phyloP scores from a whole-genome alignment of 2,797 vertebrate genomes.

The Propithecus perrieri region DNA sequence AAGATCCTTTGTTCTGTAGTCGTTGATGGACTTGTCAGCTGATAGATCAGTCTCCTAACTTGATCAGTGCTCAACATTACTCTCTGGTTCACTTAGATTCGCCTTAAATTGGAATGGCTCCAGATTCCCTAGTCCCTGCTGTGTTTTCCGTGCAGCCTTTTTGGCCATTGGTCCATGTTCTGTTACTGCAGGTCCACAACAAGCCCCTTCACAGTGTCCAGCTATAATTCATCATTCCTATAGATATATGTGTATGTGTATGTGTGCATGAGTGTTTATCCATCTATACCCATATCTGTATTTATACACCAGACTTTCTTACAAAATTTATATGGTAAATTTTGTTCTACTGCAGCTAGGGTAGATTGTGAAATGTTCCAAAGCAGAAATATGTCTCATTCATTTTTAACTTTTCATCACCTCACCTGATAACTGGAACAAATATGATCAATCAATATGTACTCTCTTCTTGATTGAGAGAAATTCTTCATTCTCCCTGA shows the following conservation, averaged over 20 bases:
- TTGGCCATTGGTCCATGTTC: not conserved
- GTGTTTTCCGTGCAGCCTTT: not conserved
- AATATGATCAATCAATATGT: not conserved
- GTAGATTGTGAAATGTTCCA: not conserved
- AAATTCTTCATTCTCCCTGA: not conserved
- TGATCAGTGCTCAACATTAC: not conserved
- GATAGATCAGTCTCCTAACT: not conserved
- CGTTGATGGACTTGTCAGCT: slow-evolving; percentile 1
- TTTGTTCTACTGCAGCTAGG: not conserved
- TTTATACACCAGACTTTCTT: not conserved
- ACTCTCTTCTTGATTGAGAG: not conserved
- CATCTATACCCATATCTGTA: not conserved
- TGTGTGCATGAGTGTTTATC: not conserved
- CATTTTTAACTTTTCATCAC: not conserved
- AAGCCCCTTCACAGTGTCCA: not conserved
- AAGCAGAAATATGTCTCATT: slow-evolving; percentile 8
- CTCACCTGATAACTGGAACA: not conserved
- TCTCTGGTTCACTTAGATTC: not conserved
- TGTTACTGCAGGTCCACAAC: not conserved
- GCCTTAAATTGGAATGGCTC: not conserved
- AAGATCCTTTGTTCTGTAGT: not conserved
- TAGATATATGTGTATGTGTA: not conserved
- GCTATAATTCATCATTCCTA: not conserved
- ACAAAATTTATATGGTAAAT: not conserved
- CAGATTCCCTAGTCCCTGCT: not conserved